Conservation (phyloP, 2,888 invertebrate species). For the Celastrina argiolus region DNA sequence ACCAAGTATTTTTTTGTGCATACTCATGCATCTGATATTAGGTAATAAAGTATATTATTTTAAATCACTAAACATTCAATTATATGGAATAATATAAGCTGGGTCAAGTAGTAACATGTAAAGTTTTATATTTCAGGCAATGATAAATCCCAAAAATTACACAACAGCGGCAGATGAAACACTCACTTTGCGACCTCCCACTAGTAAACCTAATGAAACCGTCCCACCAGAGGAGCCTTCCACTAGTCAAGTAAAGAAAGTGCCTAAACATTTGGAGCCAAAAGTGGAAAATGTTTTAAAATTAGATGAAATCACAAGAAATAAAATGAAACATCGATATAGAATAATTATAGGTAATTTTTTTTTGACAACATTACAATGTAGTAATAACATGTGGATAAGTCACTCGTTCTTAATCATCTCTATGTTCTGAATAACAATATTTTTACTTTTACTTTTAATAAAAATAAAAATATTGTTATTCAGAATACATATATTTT, state of each 20-base stretch:
- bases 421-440: no score
- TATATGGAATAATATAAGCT: no score
- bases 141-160: slow-evolving; percentile 59
- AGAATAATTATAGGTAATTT: slow-evolving; percentile 65
- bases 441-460: no score
- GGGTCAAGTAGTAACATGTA: background rate
- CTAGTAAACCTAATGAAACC: slow-evolving; percentile 30
- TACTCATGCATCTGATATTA: no score
- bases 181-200: slow-evolving; percentile 51
- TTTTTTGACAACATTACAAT: no score
- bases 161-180: slow-evolving; percentile 61
- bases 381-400: no score
- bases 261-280: slow-evolving; percentile 65
- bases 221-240: slow-evolving; percentile 32
- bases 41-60: no score
- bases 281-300: slow-evolving; percentile 57
- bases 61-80: no score
- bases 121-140: slow-evolving; percentile 46
- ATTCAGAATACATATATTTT: no score
- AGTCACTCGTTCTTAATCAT: no score
- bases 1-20: no score
- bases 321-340: slow-evolving; percentile 75
- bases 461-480: no score
- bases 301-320: slow-evolving; percentile 68
- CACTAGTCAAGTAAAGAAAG: slow-evolving; percentile 43